Evolutionary conservation across 64 coral and sea anemone species (phyloP).

Genomic region (Montipora foliosa): DNA sequence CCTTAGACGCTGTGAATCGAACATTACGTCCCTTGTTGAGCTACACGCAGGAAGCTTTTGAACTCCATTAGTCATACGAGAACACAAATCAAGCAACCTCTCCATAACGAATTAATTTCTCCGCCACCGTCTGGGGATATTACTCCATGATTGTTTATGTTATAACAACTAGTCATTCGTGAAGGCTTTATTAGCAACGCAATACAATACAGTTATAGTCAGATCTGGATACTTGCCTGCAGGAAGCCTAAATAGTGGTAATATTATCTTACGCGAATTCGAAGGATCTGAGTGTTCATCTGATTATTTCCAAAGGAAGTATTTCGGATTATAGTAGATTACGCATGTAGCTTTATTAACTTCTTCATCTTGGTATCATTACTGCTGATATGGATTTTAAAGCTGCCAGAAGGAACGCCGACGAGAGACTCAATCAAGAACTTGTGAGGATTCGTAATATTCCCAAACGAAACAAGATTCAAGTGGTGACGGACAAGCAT

Average conservation of each 20-base stretch:
- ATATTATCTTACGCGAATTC: background rate
- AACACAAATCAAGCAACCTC: background rate
- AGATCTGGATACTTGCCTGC: too few relatives aligned
- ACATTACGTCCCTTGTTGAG: background rate
- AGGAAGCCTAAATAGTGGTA: background rate
- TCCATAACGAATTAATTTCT: background rate
- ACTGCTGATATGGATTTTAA: constrained; percentile 52
- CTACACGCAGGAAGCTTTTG: too few relatives aligned
- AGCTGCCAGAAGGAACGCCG: constrained; percentile 52
- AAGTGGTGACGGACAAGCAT: constrained; percentile 74
- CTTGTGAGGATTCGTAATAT: constrained; percentile 85
- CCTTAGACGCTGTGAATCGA: background rate
- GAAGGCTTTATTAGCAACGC: background rate
- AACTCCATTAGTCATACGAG: background rate
- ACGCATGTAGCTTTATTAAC: background rate
- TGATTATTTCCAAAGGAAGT: background rate
- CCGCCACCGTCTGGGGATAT: background rate
- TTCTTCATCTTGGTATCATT: background rate
- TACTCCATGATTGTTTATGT: background rate
- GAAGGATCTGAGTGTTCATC: background rate
- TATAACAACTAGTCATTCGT: too few relatives aligned
- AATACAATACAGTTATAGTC: too few relatives aligned
- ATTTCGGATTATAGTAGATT: constrained; percentile 21
- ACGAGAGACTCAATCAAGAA: constrained; percentile 88
- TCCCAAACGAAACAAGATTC: constrained; percentile 77